These are phyloP conservation scores for Rhinella marina DNA, from an alignment of 2,797 vertebrate species.

Conservation along the genomic window DNA sequence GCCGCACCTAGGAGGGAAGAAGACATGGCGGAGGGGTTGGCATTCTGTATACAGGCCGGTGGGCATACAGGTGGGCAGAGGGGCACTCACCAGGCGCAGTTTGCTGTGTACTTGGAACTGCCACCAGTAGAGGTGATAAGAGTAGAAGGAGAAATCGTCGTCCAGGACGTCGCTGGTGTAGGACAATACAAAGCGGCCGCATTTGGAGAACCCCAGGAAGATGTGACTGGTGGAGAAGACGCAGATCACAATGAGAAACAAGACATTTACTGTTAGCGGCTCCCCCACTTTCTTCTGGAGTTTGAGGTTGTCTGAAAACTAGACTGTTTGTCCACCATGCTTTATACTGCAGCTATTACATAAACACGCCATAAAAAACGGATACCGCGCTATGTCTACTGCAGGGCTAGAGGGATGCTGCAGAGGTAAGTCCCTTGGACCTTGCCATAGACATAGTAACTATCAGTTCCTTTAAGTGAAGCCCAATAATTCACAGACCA, in stretches of 20 bases:
- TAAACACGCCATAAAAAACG: too few relatives aligned
- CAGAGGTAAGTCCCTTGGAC: too few relatives aligned
- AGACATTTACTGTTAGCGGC: too few relatives aligned
- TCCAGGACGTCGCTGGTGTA: slow-evolving; percentile 92
- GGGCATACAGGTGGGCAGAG: not conserved
- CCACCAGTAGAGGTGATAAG: slow-evolving; percentile 97
- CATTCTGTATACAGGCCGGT: not conserved
- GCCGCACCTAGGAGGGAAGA: slow-evolving; percentile 79
- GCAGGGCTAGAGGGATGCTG: too few relatives aligned
- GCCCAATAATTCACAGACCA: too few relatives aligned
- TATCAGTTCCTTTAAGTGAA: too few relatives aligned
- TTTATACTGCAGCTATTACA: not conserved
- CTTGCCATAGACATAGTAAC: too few relatives aligned
- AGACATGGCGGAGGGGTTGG: not conserved
- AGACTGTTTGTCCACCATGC: not conserved
- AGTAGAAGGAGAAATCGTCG: slow-evolving; percentile 89
- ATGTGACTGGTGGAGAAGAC: slow-evolving; percentile 79
- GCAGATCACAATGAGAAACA: not conserved
- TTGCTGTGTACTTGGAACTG: slow-evolving; percentile 95
- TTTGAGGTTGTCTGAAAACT: too few relatives aligned
- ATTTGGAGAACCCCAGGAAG: slow-evolving; percentile 95
- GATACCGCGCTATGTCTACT: too few relatives aligned
- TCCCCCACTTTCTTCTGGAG: too few relatives aligned
- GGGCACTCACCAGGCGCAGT: slow-evolving; percentile 83
- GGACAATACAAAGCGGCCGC: slow-evolving; percentile 91